Conservation (phyloP, 2,113 vertebrate species). For the Arothron firmamentum region DNA sequence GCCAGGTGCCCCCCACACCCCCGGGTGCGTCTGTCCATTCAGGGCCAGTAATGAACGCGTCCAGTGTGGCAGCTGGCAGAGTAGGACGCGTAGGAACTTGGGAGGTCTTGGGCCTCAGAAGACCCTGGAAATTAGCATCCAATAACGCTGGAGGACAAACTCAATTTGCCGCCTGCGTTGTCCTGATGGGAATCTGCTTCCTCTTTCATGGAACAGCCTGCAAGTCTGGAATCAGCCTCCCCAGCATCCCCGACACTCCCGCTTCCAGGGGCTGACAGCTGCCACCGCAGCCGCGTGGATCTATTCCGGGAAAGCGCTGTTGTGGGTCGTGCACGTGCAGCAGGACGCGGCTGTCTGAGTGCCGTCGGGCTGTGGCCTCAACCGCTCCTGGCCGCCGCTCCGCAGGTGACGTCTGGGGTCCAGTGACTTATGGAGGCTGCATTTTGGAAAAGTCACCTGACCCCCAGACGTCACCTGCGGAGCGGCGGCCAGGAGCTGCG, state of each 20-base stretch:
- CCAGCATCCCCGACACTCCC: too few relatives aligned
- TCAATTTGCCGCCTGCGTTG: conserved; percentile 9
- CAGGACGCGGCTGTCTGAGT: not conserved
- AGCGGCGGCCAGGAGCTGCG: too few relatives aligned
- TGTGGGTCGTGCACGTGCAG: too few relatives aligned
- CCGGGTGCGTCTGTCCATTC: conserved; percentile 17
- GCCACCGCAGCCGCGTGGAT: too few relatives aligned
- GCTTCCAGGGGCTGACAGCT: too few relatives aligned
- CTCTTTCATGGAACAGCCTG: not conserved
- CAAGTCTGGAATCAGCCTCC: too few relatives aligned
- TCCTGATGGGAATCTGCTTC: not conserved
- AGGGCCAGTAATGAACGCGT: conserved; percentile 39
- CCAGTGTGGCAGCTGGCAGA: conserved; percentile 14
- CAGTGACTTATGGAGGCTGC: not conserved
- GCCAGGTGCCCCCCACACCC: conserved; percentile 1
- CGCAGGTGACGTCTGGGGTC: conserved; percentile 29
- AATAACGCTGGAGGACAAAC: conserved; percentile 19
- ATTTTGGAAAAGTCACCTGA: too few relatives aligned
- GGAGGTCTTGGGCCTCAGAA: conserved; percentile 24
- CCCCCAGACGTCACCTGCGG: too few relatives aligned
- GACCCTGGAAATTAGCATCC: conserved; percentile 40
- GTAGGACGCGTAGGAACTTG: conserved; percentile 7
- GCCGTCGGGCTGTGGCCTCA: not conserved
- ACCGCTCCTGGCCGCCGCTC: not conserved
- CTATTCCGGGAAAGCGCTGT: too few relatives aligned